Conservation (phyloP, 2,888 invertebrate genomes). For the Apodemia zela region DNA sequence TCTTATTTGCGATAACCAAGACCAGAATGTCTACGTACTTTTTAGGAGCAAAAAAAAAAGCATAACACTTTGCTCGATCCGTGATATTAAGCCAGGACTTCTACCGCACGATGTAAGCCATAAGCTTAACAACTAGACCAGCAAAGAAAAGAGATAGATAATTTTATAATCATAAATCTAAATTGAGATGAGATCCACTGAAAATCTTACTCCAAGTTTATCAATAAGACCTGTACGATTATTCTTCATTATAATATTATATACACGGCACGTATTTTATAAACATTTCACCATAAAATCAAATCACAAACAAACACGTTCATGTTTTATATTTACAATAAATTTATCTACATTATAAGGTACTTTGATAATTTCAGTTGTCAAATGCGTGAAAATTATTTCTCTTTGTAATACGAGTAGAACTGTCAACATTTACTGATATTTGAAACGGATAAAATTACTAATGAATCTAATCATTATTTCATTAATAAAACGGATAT, state of each 20-base stretch:
- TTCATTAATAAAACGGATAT: too few relatives aligned
- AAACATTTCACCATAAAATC: conserved; percentile 26
- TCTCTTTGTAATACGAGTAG: neutral
- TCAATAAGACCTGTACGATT: conserved; percentile 2
- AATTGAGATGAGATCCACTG: neutral
- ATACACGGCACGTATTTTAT: conserved; percentile 69
- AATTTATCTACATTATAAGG: conserved; percentile 59
- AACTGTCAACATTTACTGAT: neutral
- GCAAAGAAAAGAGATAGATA: neutral
- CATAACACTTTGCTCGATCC: too few relatives aligned
- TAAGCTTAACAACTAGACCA: too few relatives aligned
- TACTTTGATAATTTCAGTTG: conserved; percentile 46
- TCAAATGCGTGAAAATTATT: conserved; percentile 22
- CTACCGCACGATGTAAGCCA: too few relatives aligned
- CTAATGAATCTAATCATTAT: too few relatives aligned
- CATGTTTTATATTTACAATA: conserved; percentile 45
- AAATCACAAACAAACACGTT: conserved; percentile 19
- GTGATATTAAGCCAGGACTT: too few relatives aligned
- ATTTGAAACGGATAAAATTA: neutral
- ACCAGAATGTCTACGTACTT: too few relatives aligned
- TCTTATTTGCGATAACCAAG: too few relatives aligned
- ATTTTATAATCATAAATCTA: neutral
- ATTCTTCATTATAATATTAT: conserved; percentile 61
- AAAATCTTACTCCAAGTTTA: neutral
- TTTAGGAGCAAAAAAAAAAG: too few relatives aligned